A percentile compares a stretch with the other conserved stretches of the same genome.
Conservation (phyloP, 2,113 vertebrate genomes). For the Oncorhynchus kisutch region DNA sequence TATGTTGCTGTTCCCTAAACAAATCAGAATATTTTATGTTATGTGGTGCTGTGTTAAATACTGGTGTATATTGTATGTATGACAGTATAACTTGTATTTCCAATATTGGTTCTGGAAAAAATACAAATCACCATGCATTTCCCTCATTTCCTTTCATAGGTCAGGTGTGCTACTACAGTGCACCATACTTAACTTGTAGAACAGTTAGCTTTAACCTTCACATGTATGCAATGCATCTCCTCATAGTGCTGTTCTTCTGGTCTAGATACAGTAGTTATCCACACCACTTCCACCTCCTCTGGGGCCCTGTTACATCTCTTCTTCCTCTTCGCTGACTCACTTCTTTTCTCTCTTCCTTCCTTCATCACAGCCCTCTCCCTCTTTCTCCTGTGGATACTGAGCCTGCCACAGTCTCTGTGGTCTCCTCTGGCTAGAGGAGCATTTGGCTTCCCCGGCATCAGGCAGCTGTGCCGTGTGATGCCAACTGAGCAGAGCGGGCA, state of each 20-base stretch:
- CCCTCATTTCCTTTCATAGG: too few species aligned
- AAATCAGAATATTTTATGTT: neutral
- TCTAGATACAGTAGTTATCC: too few species aligned
- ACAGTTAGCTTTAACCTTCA: too few species aligned
- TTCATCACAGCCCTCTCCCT: too few species aligned
- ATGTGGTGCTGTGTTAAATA: neutral
- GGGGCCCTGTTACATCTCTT: conserved; percentile 19
- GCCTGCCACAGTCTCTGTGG: neutral
- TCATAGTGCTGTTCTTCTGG: too few species aligned
- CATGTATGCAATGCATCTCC: too few species aligned
- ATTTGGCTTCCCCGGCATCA: conserved; percentile 55
- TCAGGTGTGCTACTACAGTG: too few species aligned
- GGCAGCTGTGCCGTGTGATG: conserved; percentile 35
- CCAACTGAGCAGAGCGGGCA: conserved; percentile 43
- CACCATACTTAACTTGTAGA: too few species aligned
- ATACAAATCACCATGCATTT: too few species aligned
- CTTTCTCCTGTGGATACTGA: neutral
- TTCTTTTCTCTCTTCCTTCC: neutral
- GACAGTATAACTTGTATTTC: neutral
- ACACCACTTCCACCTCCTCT: too few species aligned
- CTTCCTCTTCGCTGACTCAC: conserved; percentile 38
- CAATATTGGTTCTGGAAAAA: too few species aligned
- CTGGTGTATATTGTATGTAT: neutral
- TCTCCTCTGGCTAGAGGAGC: conserved; percentile 36
- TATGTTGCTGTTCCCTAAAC: too few species aligned